Percentiles rank a stretch among this genome's conserved stretches.
phyloP scores from a whole-genome alignment of 2,888 invertebrate genomes.

The Lysandra bellargus region DNA sequence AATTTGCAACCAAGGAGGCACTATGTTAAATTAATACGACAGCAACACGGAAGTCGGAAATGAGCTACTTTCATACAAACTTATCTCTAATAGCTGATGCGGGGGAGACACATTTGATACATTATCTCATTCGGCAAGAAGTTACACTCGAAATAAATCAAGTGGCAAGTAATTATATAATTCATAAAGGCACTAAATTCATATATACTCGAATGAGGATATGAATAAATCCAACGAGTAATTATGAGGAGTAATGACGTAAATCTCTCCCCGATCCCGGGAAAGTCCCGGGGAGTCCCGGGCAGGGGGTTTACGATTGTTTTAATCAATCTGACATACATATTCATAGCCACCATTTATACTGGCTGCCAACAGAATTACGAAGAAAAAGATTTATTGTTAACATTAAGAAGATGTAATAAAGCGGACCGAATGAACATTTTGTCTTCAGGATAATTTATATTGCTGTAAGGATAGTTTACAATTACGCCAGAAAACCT shows the following conservation, averaged over 20 bases:
- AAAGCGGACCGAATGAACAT: constrained; percentile 6
- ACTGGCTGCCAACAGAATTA: constrained; percentile 6
- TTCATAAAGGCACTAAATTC: constrained; percentile 27
- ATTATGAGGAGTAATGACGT: constrained; percentile 30
- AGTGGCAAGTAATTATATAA: constrained; percentile 8
- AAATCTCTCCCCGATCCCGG: constrained; percentile 13
- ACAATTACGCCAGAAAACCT: neutral
- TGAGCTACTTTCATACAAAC: constrained; percentile 6
- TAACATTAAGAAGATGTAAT: neutral
- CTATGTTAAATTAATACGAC: constrained; percentile 7
- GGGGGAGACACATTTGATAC: neutral
- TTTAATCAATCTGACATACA: constrained; percentile 21
- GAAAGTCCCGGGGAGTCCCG: neutral
- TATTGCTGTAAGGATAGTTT: neutral
- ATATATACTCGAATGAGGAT: constrained; percentile 27
- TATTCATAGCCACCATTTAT: constrained; percentile 7
- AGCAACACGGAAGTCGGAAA: neutral
- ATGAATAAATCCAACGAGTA: constrained; percentile 24
- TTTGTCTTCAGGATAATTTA: neutral
- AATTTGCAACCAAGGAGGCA: neutral
- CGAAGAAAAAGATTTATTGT: constrained; percentile 18
- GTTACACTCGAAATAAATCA: constrained; percentile 17
- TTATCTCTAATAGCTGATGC: neutral
- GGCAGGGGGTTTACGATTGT: constrained; percentile 6
- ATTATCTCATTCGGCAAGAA: constrained; percentile 21